phyloP scores from a whole-genome alignment of 1,140 invertebrate genomes.

The Panulirus ornatus region DNA sequence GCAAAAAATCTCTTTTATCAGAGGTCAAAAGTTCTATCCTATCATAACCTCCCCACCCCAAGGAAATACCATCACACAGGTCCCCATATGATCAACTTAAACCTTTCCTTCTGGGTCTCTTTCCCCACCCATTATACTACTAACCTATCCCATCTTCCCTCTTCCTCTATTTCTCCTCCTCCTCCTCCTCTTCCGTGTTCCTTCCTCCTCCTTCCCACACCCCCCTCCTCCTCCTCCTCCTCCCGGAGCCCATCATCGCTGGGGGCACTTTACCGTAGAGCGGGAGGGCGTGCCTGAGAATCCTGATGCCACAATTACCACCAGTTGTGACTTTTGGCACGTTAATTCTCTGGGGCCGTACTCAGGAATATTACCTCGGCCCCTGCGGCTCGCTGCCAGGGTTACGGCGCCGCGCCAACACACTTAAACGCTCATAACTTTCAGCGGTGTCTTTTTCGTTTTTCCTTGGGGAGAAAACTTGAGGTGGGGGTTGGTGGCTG shows the following conservation, averaged over 20 bases:
- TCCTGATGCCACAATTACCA: conserved; percentile 11
- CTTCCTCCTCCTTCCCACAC: not conserved
- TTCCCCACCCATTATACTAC: not conserved
- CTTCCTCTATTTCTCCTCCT: not conserved
- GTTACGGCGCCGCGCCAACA: no score
- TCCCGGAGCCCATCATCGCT: not conserved
- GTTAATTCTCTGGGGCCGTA: not conserved
- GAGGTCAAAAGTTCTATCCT: no score
- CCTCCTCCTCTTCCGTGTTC: not conserved
- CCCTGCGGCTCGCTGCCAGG: not conserved
- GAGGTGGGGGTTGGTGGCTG: no score
- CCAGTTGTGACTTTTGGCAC: not conserved
- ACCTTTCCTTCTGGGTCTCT: not conserved
- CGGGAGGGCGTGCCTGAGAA: not conserved
- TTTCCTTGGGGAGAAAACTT: no score
- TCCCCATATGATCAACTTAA: no score
- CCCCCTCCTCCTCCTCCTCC: not conserved
- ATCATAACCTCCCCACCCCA: no score
- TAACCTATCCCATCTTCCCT: not conserved
- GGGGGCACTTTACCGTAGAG: no score
- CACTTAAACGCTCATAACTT: no score
- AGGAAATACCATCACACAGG: no score
- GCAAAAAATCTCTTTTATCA: no score
- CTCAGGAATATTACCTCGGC: not conserved
- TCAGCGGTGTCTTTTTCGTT: no score